phyloP scores from a whole-genome alignment of 2,113 vertebrate species.

The Eulemur rufifrons region DNA sequence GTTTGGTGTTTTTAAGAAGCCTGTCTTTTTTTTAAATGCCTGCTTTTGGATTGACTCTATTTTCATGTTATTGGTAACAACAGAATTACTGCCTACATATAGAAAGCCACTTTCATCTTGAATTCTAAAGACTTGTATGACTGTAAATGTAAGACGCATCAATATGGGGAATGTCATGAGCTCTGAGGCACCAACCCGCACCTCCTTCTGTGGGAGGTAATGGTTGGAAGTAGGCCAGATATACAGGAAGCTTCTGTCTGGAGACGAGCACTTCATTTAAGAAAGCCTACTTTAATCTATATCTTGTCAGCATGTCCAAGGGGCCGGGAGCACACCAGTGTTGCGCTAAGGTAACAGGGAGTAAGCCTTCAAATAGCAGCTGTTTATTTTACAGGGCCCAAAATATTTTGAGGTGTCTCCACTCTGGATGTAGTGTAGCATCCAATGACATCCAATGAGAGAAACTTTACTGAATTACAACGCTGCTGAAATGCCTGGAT shows the following conservation, averaged over 20 bases:
- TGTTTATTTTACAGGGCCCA: not conserved
- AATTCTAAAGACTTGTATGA: not conserved
- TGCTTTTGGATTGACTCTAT: not conserved
- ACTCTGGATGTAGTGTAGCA: not conserved
- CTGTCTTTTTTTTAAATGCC: not conserved
- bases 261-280: not conserved
- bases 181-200: not conserved
- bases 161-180: not conserved
- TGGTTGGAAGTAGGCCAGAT: not conserved
- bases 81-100: not conserved
- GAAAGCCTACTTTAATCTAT: not conserved
- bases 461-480: not conserved
- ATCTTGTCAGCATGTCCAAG: not conserved
- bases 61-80: not conserved
- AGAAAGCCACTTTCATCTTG: not conserved
- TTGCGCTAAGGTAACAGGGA: not conserved
- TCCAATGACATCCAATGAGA: not conserved
- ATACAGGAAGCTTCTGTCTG: not conserved
- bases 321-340: not conserved
- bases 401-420: not conserved
- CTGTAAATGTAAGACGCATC: not conserved
- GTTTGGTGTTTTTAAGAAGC: not conserved
- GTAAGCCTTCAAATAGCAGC: not conserved
- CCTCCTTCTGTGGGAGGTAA: not conserved
- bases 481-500: not conserved